Conservation (phyloP, 2,113 vertebrate genomes). For the Syngnathus floridae region DNA sequence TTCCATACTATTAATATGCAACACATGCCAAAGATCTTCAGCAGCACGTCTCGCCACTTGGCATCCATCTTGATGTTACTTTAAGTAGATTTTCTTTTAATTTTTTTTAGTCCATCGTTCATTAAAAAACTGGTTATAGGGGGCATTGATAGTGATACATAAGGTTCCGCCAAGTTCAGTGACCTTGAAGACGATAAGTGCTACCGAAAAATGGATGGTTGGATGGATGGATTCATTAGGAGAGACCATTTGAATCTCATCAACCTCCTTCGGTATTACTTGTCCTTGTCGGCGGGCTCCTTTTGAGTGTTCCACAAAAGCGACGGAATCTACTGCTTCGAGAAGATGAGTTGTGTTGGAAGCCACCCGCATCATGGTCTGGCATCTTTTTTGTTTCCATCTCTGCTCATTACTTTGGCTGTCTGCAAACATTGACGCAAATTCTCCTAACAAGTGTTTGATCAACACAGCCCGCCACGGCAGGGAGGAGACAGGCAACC, state of each 20-base stretch:
- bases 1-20: background rate
- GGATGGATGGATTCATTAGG: background rate
- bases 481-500: slow-evolving; percentile 41
- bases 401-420: slow-evolving; percentile 44
- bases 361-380: slow-evolving; percentile 42
- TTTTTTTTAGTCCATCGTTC: background rate
- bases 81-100: background rate
- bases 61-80: slow-evolving; percentile 3
- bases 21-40: background rate
- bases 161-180: background rate
- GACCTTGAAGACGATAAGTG: background rate
- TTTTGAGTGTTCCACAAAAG: background rate
- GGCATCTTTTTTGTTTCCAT: slow-evolving; percentile 34
- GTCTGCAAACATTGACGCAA: slow-evolving; percentile 42
- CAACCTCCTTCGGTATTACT: slow-evolving; percentile 28
- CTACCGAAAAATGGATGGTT: background rate
- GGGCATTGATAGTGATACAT: background rate
- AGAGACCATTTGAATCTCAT: slow-evolving; percentile 28
- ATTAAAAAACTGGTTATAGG: background rate
- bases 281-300: slow-evolving; percentile 42
- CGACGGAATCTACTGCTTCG: too few relatives aligned
- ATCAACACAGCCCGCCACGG: slow-evolving; percentile 38
- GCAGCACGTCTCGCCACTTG: background rate
- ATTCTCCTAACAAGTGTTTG: slow-evolving; percentile 57
- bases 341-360: slow-evolving; percentile 30